Conservation (phyloP, 2,797 vertebrate species). For the Echiichthys vipera region DNA sequence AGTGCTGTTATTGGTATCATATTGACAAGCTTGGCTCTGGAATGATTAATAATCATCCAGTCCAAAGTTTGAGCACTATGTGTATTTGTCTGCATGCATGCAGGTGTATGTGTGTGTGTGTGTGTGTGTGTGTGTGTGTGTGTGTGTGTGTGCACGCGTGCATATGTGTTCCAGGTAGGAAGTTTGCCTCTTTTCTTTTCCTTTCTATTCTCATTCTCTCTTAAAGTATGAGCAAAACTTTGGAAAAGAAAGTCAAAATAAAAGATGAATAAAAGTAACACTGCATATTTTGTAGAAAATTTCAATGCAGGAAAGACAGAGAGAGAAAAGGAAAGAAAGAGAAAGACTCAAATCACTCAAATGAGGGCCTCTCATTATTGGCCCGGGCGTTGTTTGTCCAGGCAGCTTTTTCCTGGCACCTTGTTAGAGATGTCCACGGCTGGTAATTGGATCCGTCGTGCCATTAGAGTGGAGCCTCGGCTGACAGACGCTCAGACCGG, state of each 20-base stretch:
- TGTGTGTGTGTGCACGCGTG: background rate
- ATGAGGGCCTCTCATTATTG: conserved; percentile 88
- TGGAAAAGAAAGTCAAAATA: conserved; percentile 33
- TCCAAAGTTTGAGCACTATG: conserved; percentile 82
- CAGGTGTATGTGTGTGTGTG: background rate
- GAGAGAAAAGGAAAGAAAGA: conserved; percentile 18
- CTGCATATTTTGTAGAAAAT: conserved; percentile 63
- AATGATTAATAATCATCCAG: conserved; percentile 90
- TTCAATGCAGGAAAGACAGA: conserved; percentile 51
- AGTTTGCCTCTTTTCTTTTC: conserved; percentile 51
- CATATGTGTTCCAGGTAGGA: conserved; percentile 40
- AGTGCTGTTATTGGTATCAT: conserved; percentile 71
- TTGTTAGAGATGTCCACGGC: conserved; percentile 88
- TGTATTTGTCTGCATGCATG: background rate
- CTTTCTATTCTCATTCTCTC: conserved; percentile 46
- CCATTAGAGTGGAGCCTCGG: conserved; percentile 76
- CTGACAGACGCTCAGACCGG: conserved; percentile 83
- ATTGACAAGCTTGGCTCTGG: conserved; percentile 85
- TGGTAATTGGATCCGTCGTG: conserved; percentile 88
- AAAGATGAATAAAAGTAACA: conserved; percentile 46
- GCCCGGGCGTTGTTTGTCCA: conserved; percentile 85
- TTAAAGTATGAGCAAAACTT: conserved; percentile 57
- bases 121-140: background rate
- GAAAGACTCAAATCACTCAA: conserved; percentile 82
- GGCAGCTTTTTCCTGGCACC: conserved; percentile 86